Evolutionary conservation across 2,888 invertebrate species (phyloP).

Genomic region (Scaptomyza flava): DNA sequence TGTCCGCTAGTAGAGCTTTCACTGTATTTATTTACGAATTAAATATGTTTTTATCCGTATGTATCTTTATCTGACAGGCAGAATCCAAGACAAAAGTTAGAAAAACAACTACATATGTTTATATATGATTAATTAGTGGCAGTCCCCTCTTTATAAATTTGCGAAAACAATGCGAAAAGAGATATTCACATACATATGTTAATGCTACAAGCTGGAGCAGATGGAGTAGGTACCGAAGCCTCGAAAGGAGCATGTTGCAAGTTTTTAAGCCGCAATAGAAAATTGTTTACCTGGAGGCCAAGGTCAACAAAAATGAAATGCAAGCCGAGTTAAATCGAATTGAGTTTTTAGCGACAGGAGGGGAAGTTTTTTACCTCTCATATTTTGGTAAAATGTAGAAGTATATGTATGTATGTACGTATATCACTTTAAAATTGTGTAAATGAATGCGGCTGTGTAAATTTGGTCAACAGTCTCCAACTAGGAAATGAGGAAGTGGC

Average conservation of each 20-base stretch:
- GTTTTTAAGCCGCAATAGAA: too few species aligned
- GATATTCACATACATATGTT: slow-evolving; percentile 31
- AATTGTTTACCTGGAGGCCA: slow-evolving; percentile 5
- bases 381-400: slow-evolving; percentile 15
- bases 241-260: too few species aligned
- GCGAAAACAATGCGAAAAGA: slow-evolving; percentile 54
- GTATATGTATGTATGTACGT: neutral
- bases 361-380: slow-evolving; percentile 29
- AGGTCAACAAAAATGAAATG: slow-evolving; percentile 67
- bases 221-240: too few species aligned
- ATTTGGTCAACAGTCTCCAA: neutral
- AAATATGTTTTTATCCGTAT: too few species aligned
- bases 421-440: neutral
- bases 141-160: slow-evolving; percentile 21
- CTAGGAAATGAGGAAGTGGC: slow-evolving; percentile 34
- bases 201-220: too few species aligned
- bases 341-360: neutral
- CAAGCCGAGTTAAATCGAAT: slow-evolving; percentile 65
- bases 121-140: neutral
- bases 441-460: neutral
- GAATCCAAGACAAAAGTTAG: too few species aligned
- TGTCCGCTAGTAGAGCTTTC: too few species aligned
- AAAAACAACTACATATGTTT: too few species aligned
- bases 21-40: too few species aligned
- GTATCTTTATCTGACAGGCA: too few species aligned